These are phyloP conservation scores for Malachius bipustulatus DNA, from an alignment of 2,888 invertebrate species.

Conservation along the genomic window DNA sequence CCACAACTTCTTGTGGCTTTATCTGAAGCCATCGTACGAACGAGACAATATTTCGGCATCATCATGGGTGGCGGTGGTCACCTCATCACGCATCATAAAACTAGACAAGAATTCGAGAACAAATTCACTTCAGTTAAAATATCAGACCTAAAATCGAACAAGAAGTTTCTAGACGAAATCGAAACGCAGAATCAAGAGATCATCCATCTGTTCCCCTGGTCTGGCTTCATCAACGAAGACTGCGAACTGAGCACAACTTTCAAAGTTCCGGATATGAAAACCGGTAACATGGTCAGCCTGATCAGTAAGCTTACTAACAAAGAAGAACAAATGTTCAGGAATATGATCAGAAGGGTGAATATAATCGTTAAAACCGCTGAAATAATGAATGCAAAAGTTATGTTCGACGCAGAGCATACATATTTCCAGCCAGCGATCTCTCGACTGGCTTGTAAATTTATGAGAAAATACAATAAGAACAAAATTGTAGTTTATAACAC, in stretches of 20 bases:
- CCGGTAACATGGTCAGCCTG: not conserved
- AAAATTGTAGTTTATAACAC: not conserved
- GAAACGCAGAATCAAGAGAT: not conserved
- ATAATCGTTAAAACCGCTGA: conserved; percentile 73
- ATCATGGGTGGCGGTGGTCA: conserved; percentile 71
- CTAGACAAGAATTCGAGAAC: not conserved
- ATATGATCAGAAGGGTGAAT: conserved; percentile 82
- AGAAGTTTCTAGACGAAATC: not conserved
- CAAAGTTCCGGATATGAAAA: not conserved
- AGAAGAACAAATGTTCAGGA: conserved; percentile 87
- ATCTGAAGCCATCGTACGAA: conserved; percentile 85
- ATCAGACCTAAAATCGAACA: not conserved
- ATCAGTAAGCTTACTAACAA: conserved; percentile 25
- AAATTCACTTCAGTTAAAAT: not conserved
- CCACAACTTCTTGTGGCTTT: conserved; percentile 84
- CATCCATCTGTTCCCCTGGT: not conserved
- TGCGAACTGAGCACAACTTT: not conserved
- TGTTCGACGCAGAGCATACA: conserved; percentile 95
- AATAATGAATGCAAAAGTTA: conserved; percentile 76
- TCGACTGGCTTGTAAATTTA: conserved; percentile 86
- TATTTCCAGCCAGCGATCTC: conserved; percentile 96
- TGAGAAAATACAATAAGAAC: conserved; percentile 81
- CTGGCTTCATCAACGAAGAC: not conserved
- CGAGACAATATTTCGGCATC: conserved; percentile 79
- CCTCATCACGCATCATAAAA: conserved; percentile 58